Conservation (phyloP, 2,113 vertebrate species). For the Neomonachus schauinslandi region DNA sequence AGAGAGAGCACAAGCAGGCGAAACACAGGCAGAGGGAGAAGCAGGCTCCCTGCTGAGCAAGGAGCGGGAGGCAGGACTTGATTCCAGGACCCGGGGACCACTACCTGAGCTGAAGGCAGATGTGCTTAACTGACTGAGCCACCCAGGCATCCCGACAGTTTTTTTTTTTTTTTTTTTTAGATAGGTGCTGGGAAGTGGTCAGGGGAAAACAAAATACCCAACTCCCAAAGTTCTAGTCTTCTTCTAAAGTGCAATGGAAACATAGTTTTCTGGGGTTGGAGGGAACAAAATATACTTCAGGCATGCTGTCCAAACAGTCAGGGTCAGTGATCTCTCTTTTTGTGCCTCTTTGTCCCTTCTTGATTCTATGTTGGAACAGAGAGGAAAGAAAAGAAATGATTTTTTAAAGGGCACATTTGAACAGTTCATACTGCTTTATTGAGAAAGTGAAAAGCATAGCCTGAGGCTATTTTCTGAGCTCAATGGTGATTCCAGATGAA, state of each 20-base stretch:
- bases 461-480: not conserved
- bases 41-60: too few species aligned
- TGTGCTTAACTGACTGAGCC: too few species aligned
- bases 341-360: not conserved
- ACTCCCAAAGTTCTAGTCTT: not conserved
- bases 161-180: not conserved
- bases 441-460: conserved; percentile 33
- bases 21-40: too few species aligned
- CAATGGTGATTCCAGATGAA: not conserved
- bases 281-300: not conserved
- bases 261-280: not conserved
- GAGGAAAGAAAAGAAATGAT: not conserved
- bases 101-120: too few species aligned
- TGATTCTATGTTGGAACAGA: not conserved
- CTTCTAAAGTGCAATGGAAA: not conserved
- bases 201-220: not conserved
- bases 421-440: not conserved
- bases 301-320: not conserved
- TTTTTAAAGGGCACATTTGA: not conserved
- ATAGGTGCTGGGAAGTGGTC: not conserved
- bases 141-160: too few species aligned
- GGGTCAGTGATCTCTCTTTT: not conserved
- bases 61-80: too few species aligned
- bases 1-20: too few species aligned
- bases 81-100: too few species aligned